phyloP scores from a whole-genome alignment of 2,888 invertebrate species.

The Smittia sp. region DNA sequence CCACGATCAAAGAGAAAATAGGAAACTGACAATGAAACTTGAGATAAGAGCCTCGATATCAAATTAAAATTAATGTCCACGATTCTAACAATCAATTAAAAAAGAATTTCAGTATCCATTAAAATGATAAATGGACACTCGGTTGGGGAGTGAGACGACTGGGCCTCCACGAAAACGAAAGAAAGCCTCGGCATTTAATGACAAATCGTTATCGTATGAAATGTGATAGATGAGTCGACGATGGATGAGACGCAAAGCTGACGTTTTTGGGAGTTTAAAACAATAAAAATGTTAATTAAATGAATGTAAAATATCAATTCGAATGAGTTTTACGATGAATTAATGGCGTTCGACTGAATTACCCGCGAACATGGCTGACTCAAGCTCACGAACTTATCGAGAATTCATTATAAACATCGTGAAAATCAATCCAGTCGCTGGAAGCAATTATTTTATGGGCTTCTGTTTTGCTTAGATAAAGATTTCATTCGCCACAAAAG shows the following conservation, averaged over 20 bases:
- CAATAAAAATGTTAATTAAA: constrained; percentile 21
- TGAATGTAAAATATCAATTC: constrained; percentile 10
- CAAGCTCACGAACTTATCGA: constrained; percentile 15
- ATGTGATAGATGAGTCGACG: constrained; percentile 32
- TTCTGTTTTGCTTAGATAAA: constrained; percentile 37
- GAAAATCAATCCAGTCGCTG: constrained; percentile 31
- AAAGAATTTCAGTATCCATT: constrained; percentile 33
- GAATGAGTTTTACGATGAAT: constrained; percentile 20
- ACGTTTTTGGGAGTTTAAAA: constrained; percentile 11
- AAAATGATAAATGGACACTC: constrained; percentile 40
- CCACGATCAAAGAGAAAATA: neutral
- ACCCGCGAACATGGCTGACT: constrained; percentile 10
- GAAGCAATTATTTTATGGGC: constrained; percentile 39
- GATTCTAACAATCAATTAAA: constrained; percentile 38
- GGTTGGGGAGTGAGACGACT: neutral
- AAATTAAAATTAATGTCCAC: constrained; percentile 35
- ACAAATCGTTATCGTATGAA: constrained; percentile 39
- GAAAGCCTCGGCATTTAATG: neutral
- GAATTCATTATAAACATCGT: constrained; percentile 33
- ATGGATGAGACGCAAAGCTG: neutral
- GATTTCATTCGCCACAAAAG: neutral
- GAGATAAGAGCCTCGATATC: constrained; percentile 36
- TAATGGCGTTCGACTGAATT: constrained; percentile 39
- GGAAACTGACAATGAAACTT: constrained; percentile 38
- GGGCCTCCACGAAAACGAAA: neutral